Evolutionary conservation across 2,888 invertebrate genomes (phyloP), one percentile per base, ranked within the genome.

Genomic region (Parnassius orleans): DNA sequence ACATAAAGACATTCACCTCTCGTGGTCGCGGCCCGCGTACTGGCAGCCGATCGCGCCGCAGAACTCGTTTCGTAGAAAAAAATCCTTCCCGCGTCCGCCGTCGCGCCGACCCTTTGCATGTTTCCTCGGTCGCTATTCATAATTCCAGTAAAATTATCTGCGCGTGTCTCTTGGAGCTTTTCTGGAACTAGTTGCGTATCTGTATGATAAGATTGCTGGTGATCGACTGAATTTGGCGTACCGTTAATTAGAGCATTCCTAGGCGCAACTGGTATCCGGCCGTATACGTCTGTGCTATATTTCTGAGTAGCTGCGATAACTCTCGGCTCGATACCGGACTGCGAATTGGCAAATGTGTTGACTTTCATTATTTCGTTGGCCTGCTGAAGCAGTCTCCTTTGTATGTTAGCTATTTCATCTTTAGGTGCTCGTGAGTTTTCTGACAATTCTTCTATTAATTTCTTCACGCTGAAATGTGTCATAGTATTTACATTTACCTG

Each of bases 11-110:
- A 90, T 88, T 91, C 90, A 91, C 91, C 91, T 91, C 86, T 82
- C 65, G 72, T 72, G 78, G 84, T 70, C 82, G 84, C 85, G 85
- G 79, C 83, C 87, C 83, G 88, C 88, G 86, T 81, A 94, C 92
- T 89, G 94, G 93, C 90, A 90, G 93, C 80, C 93, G 87, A 92
- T 93, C 80, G 93, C 90, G 76, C 77, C 68, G 78, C 80, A 79
- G 85, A 89, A 90, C 89, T 86, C 79, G 87, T 90, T 91, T 81
- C 83, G 95, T 95, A 92, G 94, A 95, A 90, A 90, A 90, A 90
- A 87, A 76, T 81, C 84, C 85, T 86, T 87, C 87, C 88, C 83
- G 85, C 86, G 85, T 82, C 85, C 76, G 83, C 77, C 76, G 83
- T 76, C 77, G 62, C 62, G 76, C 76, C 84, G 87, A 85, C 88